These are phyloP conservation scores for Tetranychus urticae DNA, from an alignment of 1,140 invertebrate species.

Conservation along the genomic window DNA sequence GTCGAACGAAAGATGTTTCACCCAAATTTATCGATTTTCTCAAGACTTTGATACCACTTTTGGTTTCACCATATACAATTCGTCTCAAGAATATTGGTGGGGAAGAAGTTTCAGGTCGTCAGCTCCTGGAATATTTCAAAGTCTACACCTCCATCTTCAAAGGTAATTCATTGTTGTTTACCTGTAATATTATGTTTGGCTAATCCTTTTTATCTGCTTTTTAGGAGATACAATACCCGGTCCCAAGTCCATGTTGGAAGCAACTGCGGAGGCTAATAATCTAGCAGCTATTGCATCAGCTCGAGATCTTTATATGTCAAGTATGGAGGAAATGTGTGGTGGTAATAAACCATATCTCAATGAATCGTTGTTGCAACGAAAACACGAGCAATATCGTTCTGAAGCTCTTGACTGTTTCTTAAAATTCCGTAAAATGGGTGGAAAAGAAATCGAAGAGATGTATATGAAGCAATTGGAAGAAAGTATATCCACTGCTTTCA, in stretches of 20 bases:
- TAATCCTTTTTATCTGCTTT: constrained; percentile 20
- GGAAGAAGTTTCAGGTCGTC: constrained; percentile 64
- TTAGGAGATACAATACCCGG: constrained; percentile 35
- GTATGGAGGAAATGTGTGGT: constrained; percentile 68
- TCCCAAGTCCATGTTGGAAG: constrained; percentile 93
- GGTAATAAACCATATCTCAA: constrained; percentile 70
- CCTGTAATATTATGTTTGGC: constrained; percentile 18
- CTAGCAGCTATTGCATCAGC: constrained; percentile 71
- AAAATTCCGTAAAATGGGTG: constrained; percentile 78
- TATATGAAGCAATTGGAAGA: constrained; percentile 51
- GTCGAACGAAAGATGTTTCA: constrained; percentile 78
- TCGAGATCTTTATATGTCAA: constrained; percentile 59
- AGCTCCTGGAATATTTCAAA: constrained; percentile 86
- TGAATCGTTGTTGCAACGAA: constrained; percentile 46
- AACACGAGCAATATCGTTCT: constrained; percentile 32
- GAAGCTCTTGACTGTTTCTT: constrained; percentile 51
- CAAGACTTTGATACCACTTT: constrained; percentile 54
- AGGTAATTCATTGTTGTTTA: constrained; percentile 38
- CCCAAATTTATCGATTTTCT: constrained; percentile 68
- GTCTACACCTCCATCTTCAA: constrained; percentile 20
- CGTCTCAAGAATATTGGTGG: constrained; percentile 90
- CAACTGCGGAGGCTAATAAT: constrained; percentile 95
- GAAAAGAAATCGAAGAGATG: constrained; percentile 61
- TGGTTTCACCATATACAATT: constrained; percentile 69
- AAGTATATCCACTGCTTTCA: constrained; percentile 16